Conservation (phyloP, 2,113 vertebrate species). For the Isichthys henryi region DNA sequence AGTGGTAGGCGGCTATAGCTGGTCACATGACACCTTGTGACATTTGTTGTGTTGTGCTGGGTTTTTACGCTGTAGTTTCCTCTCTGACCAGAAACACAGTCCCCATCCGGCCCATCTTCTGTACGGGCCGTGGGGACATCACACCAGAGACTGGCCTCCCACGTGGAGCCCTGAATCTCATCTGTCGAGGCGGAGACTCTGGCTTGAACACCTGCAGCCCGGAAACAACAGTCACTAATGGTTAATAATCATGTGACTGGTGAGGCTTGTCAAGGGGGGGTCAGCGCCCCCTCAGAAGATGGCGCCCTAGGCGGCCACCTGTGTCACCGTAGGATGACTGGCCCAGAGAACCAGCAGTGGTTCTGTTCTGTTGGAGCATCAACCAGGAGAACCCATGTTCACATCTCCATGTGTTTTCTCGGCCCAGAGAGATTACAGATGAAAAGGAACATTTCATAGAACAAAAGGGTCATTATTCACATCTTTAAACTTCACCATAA, state of each 20-base stretch:
- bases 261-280: neutral
- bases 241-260: neutral
- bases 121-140: constrained; percentile 34
- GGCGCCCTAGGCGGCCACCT: neutral
- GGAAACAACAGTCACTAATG: neutral
- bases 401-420: neutral
- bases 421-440: neutral
- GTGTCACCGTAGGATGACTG: neutral
- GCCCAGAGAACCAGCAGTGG: neutral
- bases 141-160: constrained; percentile 58
- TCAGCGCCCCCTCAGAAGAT: neutral
- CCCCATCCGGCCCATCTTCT: neutral
- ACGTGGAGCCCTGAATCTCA: constrained; percentile 43
- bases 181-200: neutral
- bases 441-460: neutral
- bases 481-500: neutral
- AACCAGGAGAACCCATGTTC: neutral
- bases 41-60: constrained; percentile 17
- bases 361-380: neutral
- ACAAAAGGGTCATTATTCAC: neutral
- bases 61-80: constrained; percentile 18
- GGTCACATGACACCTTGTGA: constrained; percentile 34
- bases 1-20: neutral
- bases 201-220: constrained; percentile 15
- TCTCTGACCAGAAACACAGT: neutral